Evolutionary conservation across 2,797 vertebrate species (phyloP).

Genomic region (Galaxias olidus): DNA sequence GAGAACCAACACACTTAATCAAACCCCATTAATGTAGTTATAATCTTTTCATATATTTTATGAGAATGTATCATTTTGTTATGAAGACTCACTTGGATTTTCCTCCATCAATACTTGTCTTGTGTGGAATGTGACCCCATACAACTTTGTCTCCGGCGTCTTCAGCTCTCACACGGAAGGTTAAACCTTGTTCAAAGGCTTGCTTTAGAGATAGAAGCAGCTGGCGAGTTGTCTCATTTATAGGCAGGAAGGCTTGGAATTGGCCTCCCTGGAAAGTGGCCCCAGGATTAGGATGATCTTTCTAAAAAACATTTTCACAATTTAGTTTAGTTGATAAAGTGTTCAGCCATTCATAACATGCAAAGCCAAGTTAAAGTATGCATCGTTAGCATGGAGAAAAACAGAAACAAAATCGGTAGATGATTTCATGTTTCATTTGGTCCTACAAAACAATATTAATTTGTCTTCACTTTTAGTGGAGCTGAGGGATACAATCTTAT

Average conservation of each 20-base stretch:
- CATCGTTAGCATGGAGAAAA: too few species aligned
- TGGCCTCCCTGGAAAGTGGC: conserved; percentile 59
- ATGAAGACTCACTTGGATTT: conserved; percentile 51
- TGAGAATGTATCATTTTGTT: not conserved
- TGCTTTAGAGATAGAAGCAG: conserved; percentile 50
- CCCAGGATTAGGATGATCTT: conserved; percentile 61
- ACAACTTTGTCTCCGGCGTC: conserved; percentile 45
- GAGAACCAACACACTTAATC: too few species aligned
- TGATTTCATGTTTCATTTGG: too few species aligned
- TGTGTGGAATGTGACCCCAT: conserved; percentile 72
- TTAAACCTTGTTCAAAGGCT: conserved; percentile 63
- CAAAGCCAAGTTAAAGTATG: too few species aligned
- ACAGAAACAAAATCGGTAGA: too few species aligned
- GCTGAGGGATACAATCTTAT: too few species aligned
- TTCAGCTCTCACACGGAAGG: conserved; percentile 56
- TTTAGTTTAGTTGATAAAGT: too few species aligned
- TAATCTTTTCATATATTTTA: too few species aligned
- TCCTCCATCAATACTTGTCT: conserved; percentile 63
- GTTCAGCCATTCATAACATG: too few species aligned
- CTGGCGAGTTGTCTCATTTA: conserved; percentile 49
- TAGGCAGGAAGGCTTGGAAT: conserved; percentile 67
- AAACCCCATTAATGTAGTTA: too few species aligned
- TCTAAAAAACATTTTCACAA: conserved; percentile 39
- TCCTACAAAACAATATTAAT: too few species aligned
- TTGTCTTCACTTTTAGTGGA: too few species aligned